Evolutionary conservation across 1,140 invertebrate species (phyloP).

Genomic region (Ceratoteleas bidentatus): DNA sequence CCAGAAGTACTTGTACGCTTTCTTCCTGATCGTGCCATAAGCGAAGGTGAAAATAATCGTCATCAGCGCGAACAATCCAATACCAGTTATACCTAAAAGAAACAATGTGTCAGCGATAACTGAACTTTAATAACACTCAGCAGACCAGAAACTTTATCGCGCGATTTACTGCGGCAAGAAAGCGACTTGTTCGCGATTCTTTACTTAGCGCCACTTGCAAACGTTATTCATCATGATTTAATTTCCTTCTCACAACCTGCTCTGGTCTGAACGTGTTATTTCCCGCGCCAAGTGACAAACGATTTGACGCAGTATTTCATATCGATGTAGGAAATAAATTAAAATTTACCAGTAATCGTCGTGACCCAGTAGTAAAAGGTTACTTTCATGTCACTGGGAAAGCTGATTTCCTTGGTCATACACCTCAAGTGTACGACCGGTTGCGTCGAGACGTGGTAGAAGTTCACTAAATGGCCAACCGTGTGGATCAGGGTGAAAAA

Average conservation of each 20-base stretch:
- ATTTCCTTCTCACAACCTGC: no score
- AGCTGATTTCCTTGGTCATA: conserved; percentile 96
- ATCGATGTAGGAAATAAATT: background rate
- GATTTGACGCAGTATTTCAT: no score
- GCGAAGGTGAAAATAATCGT: conserved; percentile 98
- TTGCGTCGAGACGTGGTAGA: conserved; percentile 99
- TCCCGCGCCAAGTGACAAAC: no score
- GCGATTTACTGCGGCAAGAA: no score
- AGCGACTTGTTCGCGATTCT: no score
- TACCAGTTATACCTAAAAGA: conserved; percentile 93
- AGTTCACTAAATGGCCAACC: conserved; percentile 98
- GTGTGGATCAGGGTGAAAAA: conserved; percentile 97
- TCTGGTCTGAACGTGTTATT: no score
- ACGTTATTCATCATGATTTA: no score
- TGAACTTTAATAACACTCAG: no score
- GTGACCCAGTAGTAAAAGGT: conserved; percentile 54
- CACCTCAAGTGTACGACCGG: conserved; percentile 96
- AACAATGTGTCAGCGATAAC: background rate
- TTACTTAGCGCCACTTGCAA: no score
- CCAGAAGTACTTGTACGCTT: conserved; percentile 98
- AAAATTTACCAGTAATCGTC: conserved; percentile 50
- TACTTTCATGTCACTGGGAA: conserved; percentile 88
- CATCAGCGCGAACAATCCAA: conserved; percentile 95
- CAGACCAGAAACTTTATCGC: no score
- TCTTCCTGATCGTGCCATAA: conserved; percentile 95